Evolutionary conservation across 2,888 invertebrate genomes (phyloP), one percentile per base, ranked within the genome.

Genomic region (Choristoneura rosaceana): DNA sequence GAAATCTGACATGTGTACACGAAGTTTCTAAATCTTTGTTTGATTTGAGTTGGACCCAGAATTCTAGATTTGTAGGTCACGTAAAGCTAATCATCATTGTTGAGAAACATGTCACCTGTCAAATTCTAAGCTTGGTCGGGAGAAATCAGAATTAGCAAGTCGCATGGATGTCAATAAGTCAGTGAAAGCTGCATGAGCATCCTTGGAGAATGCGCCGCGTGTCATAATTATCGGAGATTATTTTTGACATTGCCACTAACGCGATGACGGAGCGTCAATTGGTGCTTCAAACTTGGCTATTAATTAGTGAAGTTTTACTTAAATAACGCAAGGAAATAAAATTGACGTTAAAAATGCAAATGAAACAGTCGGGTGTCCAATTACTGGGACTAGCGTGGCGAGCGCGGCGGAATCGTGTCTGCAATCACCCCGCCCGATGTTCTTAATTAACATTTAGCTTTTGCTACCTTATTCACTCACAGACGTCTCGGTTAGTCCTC

Each of bases 391-490:
- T 74, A 79, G 79, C 82, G 80, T 80, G 81, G 80, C 74, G 82
- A 78, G 55, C 9, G 12, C 55, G 55, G 77, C 75, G 75, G 81
- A 80, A 83, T 83, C 84, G 83, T 82, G 82, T 82, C 82, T 80
- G 81, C 82, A 91, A 92, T 92, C 90, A 86, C 87, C 87, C 86
- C 81, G 73, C 76, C 79, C 83, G 90, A 90, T 90, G 89, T 81
- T 88, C 87, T 91, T 91, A 92, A 92, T 93, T 92, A 92, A 90
- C 87, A 87, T 91, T 90, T 85, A 87, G 83, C 84, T 88, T 84
- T 84, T 83, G 89, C 90, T 90, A 88, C 90, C 85, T 89, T 89
- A 88, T 88, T 86, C 80, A 78, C 77, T 76, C 77, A 78, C 69
- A 71, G 77, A 79, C 76, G 77, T 77, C 76, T 81, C 83, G 81